These are phyloP conservation scores for Andrena camellia DNA, from an alignment of 2,888 invertebrate species.

Conservation along the genomic window DNA sequence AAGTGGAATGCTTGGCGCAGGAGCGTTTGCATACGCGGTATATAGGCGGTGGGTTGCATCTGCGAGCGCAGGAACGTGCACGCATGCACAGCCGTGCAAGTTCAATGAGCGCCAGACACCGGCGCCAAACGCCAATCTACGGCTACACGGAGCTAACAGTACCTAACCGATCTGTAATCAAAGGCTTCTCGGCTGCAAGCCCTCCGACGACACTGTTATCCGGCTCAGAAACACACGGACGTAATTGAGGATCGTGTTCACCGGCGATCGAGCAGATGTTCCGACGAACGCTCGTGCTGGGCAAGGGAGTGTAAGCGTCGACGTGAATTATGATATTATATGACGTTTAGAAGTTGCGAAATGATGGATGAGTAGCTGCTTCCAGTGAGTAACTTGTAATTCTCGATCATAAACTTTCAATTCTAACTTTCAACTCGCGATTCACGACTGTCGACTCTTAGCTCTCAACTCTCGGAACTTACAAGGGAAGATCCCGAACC, in stretches of 20 bases:
- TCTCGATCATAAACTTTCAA: too few relatives aligned
- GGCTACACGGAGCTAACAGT: constrained; percentile 44
- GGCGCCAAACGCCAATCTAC: constrained; percentile 45
- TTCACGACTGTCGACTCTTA: neutral
- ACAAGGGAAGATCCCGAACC: too few relatives aligned
- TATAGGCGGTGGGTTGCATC: constrained; percentile 41
- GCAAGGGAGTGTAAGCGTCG: neutral
- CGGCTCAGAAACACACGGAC: constrained; percentile 7
- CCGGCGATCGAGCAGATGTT: neutral
- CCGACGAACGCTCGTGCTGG: constrained; percentile 6
- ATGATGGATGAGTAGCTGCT: neutral
- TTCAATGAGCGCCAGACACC: constrained; percentile 50
- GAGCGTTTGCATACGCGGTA: constrained; percentile 39
- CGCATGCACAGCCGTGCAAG: constrained; percentile 35
- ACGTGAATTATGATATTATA: neutral
- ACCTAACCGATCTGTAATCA: constrained; percentile 44
- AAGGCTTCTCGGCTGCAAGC: neutral
- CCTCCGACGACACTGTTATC: constrained; percentile 11
- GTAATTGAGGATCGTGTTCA: constrained; percentile 20
- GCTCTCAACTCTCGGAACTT: neutral
- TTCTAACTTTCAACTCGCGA: neutral
- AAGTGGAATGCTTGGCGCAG: constrained; percentile 41
- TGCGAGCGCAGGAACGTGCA: constrained; percentile 39
- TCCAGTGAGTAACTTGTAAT: too few relatives aligned
- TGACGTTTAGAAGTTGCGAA: neutral